Evolutionary conservation across 2,888 invertebrate species (phyloP).

Genomic region (Caenorhabditis sulstoni): DNA sequence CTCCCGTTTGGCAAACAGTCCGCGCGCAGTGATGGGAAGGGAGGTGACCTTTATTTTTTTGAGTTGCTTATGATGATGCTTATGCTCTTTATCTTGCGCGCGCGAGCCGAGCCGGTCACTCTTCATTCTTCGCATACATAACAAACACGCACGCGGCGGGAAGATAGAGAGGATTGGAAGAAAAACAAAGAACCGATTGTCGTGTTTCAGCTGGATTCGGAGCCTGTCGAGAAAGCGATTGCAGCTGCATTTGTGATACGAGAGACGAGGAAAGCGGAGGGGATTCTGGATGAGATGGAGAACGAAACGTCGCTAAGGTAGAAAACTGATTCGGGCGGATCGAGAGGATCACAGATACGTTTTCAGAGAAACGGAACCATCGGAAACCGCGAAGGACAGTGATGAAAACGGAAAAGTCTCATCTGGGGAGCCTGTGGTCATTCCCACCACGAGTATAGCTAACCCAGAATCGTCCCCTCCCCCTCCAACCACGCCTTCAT

Average conservation of each 20-base stretch:
- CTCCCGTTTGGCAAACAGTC: conserved; percentile 25
- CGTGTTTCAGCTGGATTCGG: conserved; percentile 54
- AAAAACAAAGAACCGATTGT: not conserved
- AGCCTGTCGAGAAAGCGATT: conserved; percentile 58
- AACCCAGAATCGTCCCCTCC: not conserved
- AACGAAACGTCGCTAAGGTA: conserved; percentile 25
- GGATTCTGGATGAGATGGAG: conserved; percentile 16
- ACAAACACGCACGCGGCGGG: conserved; percentile 29
- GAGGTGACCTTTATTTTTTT: conserved; percentile 36
- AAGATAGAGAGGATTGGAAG: conserved; percentile 2
- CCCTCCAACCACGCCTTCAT: conserved; percentile 10
- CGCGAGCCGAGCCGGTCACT: conserved; percentile 24
- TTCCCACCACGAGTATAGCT: not conserved
- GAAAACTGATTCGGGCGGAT: not conserved
- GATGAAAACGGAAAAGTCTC: not conserved
- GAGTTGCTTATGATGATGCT: conserved; percentile 29
- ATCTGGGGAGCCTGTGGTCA: conserved; percentile 1
- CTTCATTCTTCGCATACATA: conserved; percentile 21
- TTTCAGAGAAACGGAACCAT: conserved; percentile 13
- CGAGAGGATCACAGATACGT: not conserved
- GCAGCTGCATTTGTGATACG: conserved; percentile 50
- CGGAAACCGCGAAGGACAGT: conserved; percentile 2
- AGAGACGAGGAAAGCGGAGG: conserved; percentile 30
- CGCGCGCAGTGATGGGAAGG: conserved; percentile 8
- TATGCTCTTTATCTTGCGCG: conserved; percentile 32